Percentiles rank a stretch among this genome's conserved stretches.
Evolutionary conservation across 2,888 invertebrate genomes (phyloP).

Genomic region (Perdita meconis): DNA sequence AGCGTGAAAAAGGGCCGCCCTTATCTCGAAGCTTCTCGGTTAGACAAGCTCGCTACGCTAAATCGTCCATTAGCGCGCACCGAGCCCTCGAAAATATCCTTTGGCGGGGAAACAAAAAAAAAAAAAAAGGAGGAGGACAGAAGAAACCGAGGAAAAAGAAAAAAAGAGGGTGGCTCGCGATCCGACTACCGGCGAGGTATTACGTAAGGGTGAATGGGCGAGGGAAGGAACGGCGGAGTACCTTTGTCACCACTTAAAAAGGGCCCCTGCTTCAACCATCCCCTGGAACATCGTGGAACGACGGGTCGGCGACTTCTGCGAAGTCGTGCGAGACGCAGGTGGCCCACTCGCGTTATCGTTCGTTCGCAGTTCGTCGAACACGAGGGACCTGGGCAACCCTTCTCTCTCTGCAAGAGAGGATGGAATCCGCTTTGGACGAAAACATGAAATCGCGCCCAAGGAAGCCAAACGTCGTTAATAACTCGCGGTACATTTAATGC

Average conservation of each 20-base stretch:
- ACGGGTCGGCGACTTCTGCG: slow-evolving; percentile 47
- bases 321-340: slow-evolving; percentile 56
- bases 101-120: slow-evolving; percentile 52
- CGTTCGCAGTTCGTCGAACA: slow-evolving; percentile 67
- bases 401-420: slow-evolving; percentile 3
- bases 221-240: slow-evolving; percentile 30
- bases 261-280: slow-evolving; percentile 38
- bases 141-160: slow-evolving; percentile 13
- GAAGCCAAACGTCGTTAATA: slow-evolving; percentile 76
- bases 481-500: slow-evolving; percentile 78
- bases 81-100: slow-evolving; percentile 60
- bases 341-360: slow-evolving; percentile 61
- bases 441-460: slow-evolving; percentile 73
- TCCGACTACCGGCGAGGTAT: slow-evolving; percentile 51
- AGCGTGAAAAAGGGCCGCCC: slow-evolving; percentile 17
- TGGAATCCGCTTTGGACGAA: slow-evolving; percentile 63
- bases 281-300: slow-evolving; percentile 28
- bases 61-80: slow-evolving; percentile 63
- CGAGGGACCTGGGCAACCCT: slow-evolving; percentile 50
- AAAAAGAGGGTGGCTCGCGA: slow-evolving; percentile 39
- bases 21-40: slow-evolving; percentile 25
- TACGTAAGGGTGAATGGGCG: slow-evolving; percentile 48
- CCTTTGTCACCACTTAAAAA: slow-evolving; percentile 61
- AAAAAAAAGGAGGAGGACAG: slow-evolving; percentile 27
- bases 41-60: slow-evolving; percentile 41